Evolutionary conservation across 2,797 vertebrate genomes (phyloP), one percentile per base, ranked within the genome.

Genomic region (Nyctalus aviator): DNA sequence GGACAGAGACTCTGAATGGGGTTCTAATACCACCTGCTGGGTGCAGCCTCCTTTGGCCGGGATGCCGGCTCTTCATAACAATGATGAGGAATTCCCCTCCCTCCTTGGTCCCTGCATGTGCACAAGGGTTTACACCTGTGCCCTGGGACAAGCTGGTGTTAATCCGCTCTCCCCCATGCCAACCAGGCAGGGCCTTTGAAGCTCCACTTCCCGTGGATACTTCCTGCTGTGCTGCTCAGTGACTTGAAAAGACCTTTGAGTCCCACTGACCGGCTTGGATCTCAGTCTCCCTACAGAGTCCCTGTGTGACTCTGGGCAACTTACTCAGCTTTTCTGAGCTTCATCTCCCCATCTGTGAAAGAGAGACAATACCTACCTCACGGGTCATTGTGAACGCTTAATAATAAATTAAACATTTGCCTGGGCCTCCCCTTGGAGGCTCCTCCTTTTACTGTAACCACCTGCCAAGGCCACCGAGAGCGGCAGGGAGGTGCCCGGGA

Each of bases 191-290:
- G 25, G 93, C 82, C 96, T 97, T 96, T 97, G 97, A 97, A 96
- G 94, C 79, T 3, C 84, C 30, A 53, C 88, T 95, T 96, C 94
- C 96, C 93, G 75, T 83, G 76, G 90, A 18, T 90, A 62, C 84
- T 95, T 83, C 97, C 97, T 81, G 94, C 95, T 91, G 96, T 10
- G 96, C 35, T 3, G 7, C 84, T 96, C 82, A 62, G 84, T 32
- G 25, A 84, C 95, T 93, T 94, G 84, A 95, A 96, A 95, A 91
- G 93, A 69, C 44, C 93, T 97, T 95, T 94, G 93, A 96, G 95
- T 97, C 84, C 77, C 81, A 15, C 66, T 62, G 79, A 44, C 93
- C 18, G 2, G 81, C 90, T 68, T 35, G 93, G 91, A 87, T 90
- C 92, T 88, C 53, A 66, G n/a, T 87, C 57, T 90, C 84, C 95